Conservation (phyloP, 2,797 vertebrate genomes). For the Pristis pectinata region DNA sequence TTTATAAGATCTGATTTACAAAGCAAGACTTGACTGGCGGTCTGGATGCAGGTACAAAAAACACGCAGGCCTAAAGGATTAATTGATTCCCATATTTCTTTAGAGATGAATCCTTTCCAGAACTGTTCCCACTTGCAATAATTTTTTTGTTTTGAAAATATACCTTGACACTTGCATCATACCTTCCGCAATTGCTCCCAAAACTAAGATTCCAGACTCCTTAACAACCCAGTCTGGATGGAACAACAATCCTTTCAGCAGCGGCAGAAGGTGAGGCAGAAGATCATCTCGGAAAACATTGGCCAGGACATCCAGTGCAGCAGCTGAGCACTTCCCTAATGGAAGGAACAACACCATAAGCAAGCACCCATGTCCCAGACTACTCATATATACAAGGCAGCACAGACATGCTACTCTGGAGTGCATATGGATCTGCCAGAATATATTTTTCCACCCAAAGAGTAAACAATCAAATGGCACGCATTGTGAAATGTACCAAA, state of each 20-base stretch:
- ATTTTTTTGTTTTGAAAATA: too few species aligned
- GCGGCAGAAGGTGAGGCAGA: conserved; percentile 77
- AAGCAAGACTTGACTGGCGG: not conserved
- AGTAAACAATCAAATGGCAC: not conserved
- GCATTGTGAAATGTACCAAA: not conserved
- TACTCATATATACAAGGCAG: too few species aligned
- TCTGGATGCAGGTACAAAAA: not conserved
- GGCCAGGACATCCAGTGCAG: conserved; percentile 82
- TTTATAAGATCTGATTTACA: not conserved
- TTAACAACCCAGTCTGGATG: conserved; percentile 93
- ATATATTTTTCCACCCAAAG: not conserved
- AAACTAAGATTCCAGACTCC: conserved; percentile 85
- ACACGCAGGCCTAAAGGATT: not conserved
- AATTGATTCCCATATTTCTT: too few species aligned
- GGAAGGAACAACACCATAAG: not conserved
- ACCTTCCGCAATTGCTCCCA: conserved; percentile 86
- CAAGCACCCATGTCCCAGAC: not conserved
- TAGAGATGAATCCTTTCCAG: too few species aligned
- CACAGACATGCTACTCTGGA: too few species aligned
- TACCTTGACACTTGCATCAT: conserved; percentile 37
- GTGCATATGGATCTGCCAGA: too few species aligned
- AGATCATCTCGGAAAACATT: conserved; percentile 90
- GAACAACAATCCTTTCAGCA: conserved; percentile 86
- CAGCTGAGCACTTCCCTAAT: conserved; percentile 85
- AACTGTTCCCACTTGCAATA: not conserved